Evolutionary conservation across 2,888 invertebrate genomes (phyloP), one percentile per base, ranked within the genome.

Genomic region (Parascotia fuliginaria): DNA sequence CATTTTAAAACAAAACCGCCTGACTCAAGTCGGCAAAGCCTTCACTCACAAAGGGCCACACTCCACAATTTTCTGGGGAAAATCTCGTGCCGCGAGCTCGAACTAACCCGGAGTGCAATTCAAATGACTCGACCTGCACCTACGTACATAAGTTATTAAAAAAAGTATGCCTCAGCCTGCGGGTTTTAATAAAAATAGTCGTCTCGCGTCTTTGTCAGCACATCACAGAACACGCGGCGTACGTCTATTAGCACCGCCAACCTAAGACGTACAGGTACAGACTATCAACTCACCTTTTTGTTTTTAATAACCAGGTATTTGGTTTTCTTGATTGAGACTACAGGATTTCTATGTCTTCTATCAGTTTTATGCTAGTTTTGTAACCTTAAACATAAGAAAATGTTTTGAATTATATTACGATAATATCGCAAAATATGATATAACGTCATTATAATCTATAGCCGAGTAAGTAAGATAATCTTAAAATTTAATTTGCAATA

Each of bases 151-250:
- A 89, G 91, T 90, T 92, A 92, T 91, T 92, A 92, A 91, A 91
- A 88, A 90, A 92, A 88, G 88, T 87, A 83, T 83, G 86, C 87
- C 84, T 88, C 79, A 82, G 85, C 79, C 65, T 67, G 69, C 79
- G 85, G 89, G 89, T 88, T 91, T 91, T 91, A 91, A 91, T 92
- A 92, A 91, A 91, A 92, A 91, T 91, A 91, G 91, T 87, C 89
- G 85, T 85, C 50, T 44, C 83, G 78, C 81, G 81, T 80, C 90
- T 91, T 92, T 92, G 91, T 91, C 81, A 80, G 80, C 82, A 88
- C 87, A 87, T 90, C 89, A 50, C 31, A 90, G 80, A 89, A 83
- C 77, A 81, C 75, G 83, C 79, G 78, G 76, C 80, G 82, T 86
- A 86, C 87, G 83, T 86, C 84, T 86, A 84, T 85, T 87, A 83